These are phyloP conservation scores for Amniataba percoides DNA, from an alignment of 2,797 vertebrate species.

Conservation along the genomic window DNA sequence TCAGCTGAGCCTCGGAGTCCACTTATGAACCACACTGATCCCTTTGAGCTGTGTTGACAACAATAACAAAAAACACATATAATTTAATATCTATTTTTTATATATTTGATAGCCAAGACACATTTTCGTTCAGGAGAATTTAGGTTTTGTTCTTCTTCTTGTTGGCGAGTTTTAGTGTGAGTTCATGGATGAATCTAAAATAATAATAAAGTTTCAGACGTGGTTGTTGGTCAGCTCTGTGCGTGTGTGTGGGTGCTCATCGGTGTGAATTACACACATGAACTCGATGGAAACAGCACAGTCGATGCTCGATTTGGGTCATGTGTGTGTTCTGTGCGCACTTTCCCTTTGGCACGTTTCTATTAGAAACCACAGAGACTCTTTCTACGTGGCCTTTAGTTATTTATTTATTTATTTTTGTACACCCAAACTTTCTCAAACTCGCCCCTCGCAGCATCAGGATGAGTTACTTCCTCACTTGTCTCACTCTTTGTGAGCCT, in stretches of 20 bases:
- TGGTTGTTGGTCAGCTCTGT: neutral
- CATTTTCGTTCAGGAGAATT: neutral
- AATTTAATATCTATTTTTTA: too few species aligned
- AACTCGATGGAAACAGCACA: neutral
- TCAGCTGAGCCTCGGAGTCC: neutral
- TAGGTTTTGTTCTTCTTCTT: neutral
- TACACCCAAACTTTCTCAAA: slow-evolving; percentile 35
- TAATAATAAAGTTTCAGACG: too few species aligned
- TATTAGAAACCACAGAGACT: neutral
- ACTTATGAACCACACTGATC: neutral
- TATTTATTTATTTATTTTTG: too few species aligned
- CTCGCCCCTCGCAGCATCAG: slow-evolving; percentile 4
- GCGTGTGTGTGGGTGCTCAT: neutral
- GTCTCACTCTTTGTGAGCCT: neutral
- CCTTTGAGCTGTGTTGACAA: neutral
- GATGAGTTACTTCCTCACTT: neutral
- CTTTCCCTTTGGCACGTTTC: slow-evolving; percentile 1
- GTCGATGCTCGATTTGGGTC: neutral
- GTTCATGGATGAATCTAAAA: too few species aligned
- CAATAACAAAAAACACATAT: too few species aligned
- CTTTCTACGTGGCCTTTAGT: neutral
- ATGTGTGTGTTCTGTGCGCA: neutral
- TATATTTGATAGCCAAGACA: neutral
- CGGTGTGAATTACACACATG: neutral
- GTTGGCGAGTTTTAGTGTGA: neutral